Evolutionary conservation across 2,888 invertebrate genomes (phyloP).

Genomic region (Dilophus febrilis): DNA sequence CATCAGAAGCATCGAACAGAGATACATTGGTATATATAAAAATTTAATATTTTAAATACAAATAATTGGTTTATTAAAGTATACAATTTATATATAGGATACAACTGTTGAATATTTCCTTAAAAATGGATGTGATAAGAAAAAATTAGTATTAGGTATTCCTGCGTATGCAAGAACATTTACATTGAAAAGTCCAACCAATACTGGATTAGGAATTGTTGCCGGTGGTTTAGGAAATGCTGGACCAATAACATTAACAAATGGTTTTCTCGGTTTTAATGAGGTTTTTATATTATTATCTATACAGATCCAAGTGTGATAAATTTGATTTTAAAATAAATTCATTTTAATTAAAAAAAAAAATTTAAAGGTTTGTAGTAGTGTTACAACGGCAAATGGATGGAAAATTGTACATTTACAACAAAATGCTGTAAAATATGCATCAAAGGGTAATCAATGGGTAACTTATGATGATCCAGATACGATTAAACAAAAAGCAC

Average conservation of each 20-base stretch:
- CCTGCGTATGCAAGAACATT: slow-evolving; percentile 28
- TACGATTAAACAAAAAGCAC: slow-evolving; percentile 22
- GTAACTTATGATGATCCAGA: slow-evolving; percentile 27
- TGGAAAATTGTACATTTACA: slow-evolving; percentile 20
- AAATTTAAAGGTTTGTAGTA: slow-evolving; percentile 13
- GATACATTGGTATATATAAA: slow-evolving; percentile 8
- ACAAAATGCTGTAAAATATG: slow-evolving; percentile 22
- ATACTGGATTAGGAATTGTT: slow-evolving; percentile 20
- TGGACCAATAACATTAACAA: slow-evolving; percentile 15
- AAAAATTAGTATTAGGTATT: slow-evolving; percentile 30
- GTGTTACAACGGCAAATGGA: slow-evolving; percentile 9
- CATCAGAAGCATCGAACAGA: slow-evolving; percentile 5
- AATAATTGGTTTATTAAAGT: background rate
- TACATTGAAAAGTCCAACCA: slow-evolving; percentile 19
- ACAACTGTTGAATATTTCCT: slow-evolving; percentile 27
- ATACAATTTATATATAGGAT: slow-evolving; percentile 13
- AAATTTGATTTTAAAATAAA: too few species aligned
- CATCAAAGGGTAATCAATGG: slow-evolving; percentile 25
- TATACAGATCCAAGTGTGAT: too few species aligned
- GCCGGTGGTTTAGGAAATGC: slow-evolving; percentile 14
- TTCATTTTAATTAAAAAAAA: too few species aligned
- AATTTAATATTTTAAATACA: background rate
- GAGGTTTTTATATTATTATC: too few species aligned
- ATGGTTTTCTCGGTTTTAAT: slow-evolving; percentile 16
- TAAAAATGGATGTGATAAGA: slow-evolving; percentile 20